Percentiles rank a stretch among this genome's conserved stretches.
Evolutionary conservation across 1,140 invertebrate species (phyloP).

Genomic region (Lepidurus apus): DNA sequence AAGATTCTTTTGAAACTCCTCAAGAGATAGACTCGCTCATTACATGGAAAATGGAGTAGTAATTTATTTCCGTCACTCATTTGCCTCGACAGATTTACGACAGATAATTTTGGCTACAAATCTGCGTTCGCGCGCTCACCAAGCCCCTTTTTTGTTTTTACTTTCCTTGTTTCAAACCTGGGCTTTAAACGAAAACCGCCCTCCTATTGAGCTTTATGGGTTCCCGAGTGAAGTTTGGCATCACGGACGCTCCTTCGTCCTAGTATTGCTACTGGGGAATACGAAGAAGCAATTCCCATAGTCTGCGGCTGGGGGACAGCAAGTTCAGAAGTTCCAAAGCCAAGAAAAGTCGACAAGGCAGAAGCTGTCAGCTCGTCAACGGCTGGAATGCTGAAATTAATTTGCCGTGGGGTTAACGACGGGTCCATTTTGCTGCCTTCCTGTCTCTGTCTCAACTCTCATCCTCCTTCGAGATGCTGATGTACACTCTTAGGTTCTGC

Average conservation of each 20-base stretch:
- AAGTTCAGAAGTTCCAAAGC: background rate
- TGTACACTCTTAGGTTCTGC: background rate
- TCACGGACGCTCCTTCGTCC: background rate
- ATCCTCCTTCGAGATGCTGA: background rate
- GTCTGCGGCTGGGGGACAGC: background rate
- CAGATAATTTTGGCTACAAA: conserved; percentile 11
- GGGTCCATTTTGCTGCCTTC: conserved; percentile 20
- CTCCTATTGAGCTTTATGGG: conserved; percentile 4
- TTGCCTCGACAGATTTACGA: background rate
- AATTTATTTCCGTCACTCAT: conserved; percentile 15
- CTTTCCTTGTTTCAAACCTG: background rate
- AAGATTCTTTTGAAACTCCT: background rate
- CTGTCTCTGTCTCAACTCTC: conserved; percentile 13
- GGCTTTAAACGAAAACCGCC: background rate
- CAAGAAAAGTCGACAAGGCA: conserved; percentile 21
- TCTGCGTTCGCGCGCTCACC: conserved; percentile 2
- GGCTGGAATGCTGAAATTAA: conserved; percentile 20
- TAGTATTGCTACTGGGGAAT: background rate
- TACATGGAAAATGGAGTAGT: background rate
- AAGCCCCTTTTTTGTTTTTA: background rate
- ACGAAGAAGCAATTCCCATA: conserved; percentile 11
- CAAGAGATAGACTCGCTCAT: background rate
- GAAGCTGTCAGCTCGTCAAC: conserved; percentile 14
- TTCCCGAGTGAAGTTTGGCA: background rate
- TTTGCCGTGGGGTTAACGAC: conserved; percentile 17